These are phyloP conservation scores for Cyphomyrmex costatus DNA, from an alignment of 1,140 invertebrate genomes.

Conservation along the genomic window DNA sequence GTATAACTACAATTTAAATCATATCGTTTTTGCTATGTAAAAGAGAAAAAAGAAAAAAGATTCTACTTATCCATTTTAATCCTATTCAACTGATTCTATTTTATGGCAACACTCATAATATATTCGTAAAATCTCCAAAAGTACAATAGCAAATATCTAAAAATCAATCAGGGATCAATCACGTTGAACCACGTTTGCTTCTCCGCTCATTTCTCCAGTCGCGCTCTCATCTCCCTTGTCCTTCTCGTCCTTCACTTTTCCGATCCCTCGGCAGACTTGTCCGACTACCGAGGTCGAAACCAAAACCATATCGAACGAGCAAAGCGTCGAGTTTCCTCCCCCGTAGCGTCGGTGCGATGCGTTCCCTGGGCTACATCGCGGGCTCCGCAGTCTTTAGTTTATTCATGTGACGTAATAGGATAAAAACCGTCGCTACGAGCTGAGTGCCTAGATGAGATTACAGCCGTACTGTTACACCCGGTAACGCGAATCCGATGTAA, in stretches of 20 bases:
- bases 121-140: slow-evolving; percentile 19
- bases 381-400: slow-evolving; percentile 85
- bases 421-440: slow-evolving; percentile 85
- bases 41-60: neutral
- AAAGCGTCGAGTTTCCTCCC: slow-evolving; percentile 49
- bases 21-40: too few species aligned
- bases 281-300: slow-evolving; percentile 36
- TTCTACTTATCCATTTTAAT: neutral
- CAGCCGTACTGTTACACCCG: slow-evolving; percentile 80
- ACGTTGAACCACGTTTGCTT: neutral
- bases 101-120: slow-evolving; percentile 27
- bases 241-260: slow-evolving; percentile 25
- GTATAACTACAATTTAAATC: neutral
- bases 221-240: neutral
- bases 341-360: slow-evolving; percentile 59
- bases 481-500: slow-evolving; percentile 80
- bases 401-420: slow-evolving; percentile 87
- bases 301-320: slow-evolving; percentile 68
- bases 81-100: neutral
- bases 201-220: neutral
- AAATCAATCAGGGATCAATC: slow-evolving; percentile 63
- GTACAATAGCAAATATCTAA: slow-evolving; percentile 49
- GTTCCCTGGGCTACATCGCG: slow-evolving; percentile 70
- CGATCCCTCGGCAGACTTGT: slow-evolving; percentile 49
- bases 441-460: slow-evolving; percentile 86